Base-by-base conservation (phyloP, 2,797 vertebrate genomes). In the Odontamblyopus lacepedii region DNA sequence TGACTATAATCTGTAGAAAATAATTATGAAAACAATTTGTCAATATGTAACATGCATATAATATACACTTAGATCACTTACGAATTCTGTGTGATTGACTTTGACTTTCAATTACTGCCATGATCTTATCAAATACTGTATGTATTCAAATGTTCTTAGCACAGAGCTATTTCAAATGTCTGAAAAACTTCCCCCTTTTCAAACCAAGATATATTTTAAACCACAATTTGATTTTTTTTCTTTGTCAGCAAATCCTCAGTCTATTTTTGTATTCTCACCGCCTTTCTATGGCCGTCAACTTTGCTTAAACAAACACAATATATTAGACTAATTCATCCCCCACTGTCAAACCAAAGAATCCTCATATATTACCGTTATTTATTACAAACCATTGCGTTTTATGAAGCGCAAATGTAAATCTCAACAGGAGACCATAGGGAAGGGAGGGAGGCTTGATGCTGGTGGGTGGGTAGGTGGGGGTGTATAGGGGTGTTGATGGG, bases 361-460 rank as follows among this genome's bases (percentile, higher is more conserved):
- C 9, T 9, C 48, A 32, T 53, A n/a, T 53, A 23, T 67, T 53
- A n/a, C 27, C 65, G 26, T 55, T 67, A 29, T 66, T 50, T 66
- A 66, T 66, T 30, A 18, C 26, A 5, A 26, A 50, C 23, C 18
- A 50, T 29, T 27, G 23, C 64, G 0, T 50, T 29, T 50, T 13
- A 26, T 26, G 63, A 64, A 50, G 44, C 50, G 63, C 26, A 16
- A 48, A 66, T 66, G 50, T 67, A 53, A 53, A 67, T 67, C 44
- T 65, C n/a, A 65, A 44, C 63, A 48, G 38, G 41, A 41, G 38
- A 18, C 27, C 6, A 5, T 19, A 18, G 9, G 32, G 26, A 30
- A 12, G 29, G 59, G 13, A 30, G 13, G 29, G 6, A 15, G 16
- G 13, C 12, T 44, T 15, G 41, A 44, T 13, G 13, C 11, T 44